phyloP scores from a whole-genome alignment of 2,113 vertebrate genomes.

The Crypturellus undulatus region DNA sequence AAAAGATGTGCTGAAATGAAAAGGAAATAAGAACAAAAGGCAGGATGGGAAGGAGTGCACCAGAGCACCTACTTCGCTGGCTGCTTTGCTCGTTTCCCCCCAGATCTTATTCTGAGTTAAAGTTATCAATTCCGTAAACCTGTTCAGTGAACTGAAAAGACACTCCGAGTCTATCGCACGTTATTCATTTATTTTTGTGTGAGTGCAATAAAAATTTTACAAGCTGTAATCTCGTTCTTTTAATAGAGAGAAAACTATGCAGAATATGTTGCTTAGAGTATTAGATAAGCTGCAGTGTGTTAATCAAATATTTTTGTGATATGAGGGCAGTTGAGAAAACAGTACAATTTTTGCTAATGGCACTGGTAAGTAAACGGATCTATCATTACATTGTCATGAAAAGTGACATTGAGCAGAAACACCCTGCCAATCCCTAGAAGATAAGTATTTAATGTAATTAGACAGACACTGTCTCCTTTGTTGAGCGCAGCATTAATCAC shows the following conservation, averaged over 20 bases:
- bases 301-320: conserved; percentile 84
- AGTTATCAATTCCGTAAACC: conserved; percentile 61
- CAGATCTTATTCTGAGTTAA: conserved; percentile 57
- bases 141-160: conserved; percentile 36
- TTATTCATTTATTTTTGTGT: conserved; percentile 61
- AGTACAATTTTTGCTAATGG: conserved; percentile 80
- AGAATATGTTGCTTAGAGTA: conserved; percentile 78
- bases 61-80: conserved; percentile 46
- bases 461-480: conserved; percentile 79
- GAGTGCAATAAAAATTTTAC: conserved; percentile 67
- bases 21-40: conserved; percentile 77
- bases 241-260: conserved; percentile 78
- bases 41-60: conserved; percentile 64
- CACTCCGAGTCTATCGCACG: conserved; percentile 27
- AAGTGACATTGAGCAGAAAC: conserved; percentile 82
- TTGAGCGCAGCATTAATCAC: conserved; percentile 77
- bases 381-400: conserved; percentile 82
- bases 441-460: conserved; percentile 80
- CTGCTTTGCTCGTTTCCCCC: conserved; percentile 62
- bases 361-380: conserved; percentile 79
- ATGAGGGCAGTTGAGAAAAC: conserved; percentile 82
- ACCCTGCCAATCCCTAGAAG: conserved; percentile 77
- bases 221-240: conserved; percentile 68
- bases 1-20: conserved; percentile 73
- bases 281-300: conserved; percentile 81